These are phyloP conservation scores for Geotria australis DNA, from an alignment of 2,797 vertebrate species.

Conservation along the genomic window DNA sequence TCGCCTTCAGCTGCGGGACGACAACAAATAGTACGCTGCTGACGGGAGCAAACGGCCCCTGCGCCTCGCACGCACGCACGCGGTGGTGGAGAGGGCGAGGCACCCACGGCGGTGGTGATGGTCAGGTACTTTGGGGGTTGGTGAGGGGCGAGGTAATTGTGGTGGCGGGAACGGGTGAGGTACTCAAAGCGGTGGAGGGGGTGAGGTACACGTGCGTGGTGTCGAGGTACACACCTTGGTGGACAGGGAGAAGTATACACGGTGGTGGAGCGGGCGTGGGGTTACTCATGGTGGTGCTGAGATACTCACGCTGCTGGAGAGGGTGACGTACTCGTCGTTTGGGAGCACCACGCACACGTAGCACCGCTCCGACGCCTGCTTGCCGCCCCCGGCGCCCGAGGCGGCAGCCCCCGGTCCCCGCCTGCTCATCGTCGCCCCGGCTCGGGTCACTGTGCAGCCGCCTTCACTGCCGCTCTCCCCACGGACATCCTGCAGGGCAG, in stretches of 20 bases:
- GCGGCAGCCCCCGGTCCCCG: too few relatives aligned
- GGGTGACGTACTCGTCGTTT: not conserved
- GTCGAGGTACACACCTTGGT: too few relatives aligned
- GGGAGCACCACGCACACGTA: not conserved
- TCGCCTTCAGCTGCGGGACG: slow-evolving; percentile 29
- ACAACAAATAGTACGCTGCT: not conserved
- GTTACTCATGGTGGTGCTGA: not conserved
- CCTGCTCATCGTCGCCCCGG: too few relatives aligned
- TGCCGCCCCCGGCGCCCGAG: too few relatives aligned
- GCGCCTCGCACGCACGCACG: not conserved
- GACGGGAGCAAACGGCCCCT: not conserved
- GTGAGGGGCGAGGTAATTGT: not conserved
- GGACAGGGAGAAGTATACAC: too few relatives aligned
- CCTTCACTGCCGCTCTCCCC: too few relatives aligned
- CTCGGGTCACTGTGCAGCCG: too few relatives aligned
- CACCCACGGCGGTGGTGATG: not conserved
- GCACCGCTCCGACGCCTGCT: not conserved
- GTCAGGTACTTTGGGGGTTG: not conserved
- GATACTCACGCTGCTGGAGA: not conserved
- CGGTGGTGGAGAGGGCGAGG: not conserved
- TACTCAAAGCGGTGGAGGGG: not conserved
- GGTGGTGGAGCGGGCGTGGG: not conserved
- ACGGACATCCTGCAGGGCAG: too few relatives aligned
- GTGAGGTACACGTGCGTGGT: too few relatives aligned
- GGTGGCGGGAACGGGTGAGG: not conserved